phyloP scores from a whole-genome alignment of 2,797 vertebrate species.

The Rhinatrema bivittatum region DNA sequence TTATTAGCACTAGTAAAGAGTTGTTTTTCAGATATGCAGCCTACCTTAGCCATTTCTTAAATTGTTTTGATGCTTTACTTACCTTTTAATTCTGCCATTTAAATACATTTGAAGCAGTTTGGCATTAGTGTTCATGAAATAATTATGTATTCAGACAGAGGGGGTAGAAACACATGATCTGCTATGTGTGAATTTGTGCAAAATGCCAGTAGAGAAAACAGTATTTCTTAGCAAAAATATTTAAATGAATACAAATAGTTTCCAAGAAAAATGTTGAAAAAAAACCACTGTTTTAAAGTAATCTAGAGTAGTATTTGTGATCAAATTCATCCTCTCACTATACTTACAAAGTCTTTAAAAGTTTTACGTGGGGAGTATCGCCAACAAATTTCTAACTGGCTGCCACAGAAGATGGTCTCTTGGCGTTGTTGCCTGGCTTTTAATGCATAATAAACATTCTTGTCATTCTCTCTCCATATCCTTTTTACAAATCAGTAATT shows the following conservation, averaged over 20 bases:
- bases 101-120: not conserved
- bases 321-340: not conserved
- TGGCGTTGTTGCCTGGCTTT: too few relatives aligned
- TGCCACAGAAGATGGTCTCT: too few relatives aligned
- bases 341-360: not conserved
- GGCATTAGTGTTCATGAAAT: not conserved
- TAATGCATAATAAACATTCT: too few relatives aligned
- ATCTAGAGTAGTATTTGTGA: not conserved
- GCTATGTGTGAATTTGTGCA: too few relatives aligned
- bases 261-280: too few relatives aligned
- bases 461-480: too few relatives aligned
- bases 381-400: too few relatives aligned
- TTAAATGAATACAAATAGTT: too few relatives aligned
- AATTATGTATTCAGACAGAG: not conserved
- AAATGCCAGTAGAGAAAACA: conserved; percentile 1
- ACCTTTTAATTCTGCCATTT: not conserved
- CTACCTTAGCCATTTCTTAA: not conserved
- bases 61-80: not conserved
- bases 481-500: too few relatives aligned
- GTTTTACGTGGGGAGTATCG: not conserved
- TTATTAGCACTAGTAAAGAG: not conserved
- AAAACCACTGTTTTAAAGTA: too few relatives aligned
- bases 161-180: too few relatives aligned
- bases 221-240: not conserved
- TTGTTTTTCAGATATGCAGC: not conserved